These are phyloP conservation scores for Sminthurides aquaticus DNA, from an alignment of 2,888 invertebrate genomes.

Conservation along the genomic window DNA sequence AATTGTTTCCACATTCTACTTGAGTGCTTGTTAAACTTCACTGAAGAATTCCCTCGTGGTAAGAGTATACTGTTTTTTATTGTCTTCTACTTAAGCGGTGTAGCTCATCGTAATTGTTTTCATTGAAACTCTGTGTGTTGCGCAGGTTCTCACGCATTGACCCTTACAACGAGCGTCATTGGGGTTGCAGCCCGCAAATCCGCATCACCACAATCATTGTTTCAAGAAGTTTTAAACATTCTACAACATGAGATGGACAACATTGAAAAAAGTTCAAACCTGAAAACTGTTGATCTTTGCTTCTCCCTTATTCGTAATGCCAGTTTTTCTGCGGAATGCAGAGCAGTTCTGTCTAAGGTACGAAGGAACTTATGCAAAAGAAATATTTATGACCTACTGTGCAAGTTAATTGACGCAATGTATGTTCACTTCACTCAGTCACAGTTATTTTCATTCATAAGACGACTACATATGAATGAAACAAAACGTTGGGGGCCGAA, in stretches of 20 bases:
- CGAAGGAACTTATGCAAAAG: not conserved
- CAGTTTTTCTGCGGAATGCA: conserved; percentile 31
- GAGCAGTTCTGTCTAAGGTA: conserved; percentile 36
- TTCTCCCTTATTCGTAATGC: conserved; percentile 32
- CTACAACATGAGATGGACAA: conserved; percentile 30
- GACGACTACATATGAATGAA: conserved; percentile 31
- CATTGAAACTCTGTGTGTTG: not conserved
- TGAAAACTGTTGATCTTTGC: conserved; percentile 35
- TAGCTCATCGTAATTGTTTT: not conserved
- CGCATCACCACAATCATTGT: conserved; percentile 30
- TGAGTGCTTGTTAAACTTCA: conserved; percentile 37
- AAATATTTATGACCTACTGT: not conserved
- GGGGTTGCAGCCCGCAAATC: conserved; percentile 35
- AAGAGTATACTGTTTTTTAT: not conserved
- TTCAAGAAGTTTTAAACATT: conserved; percentile 34
- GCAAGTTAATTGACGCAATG: not conserved
- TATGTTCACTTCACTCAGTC: conserved; percentile 26
- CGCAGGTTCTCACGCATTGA: conserved; percentile 34
- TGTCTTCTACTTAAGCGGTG: no score
- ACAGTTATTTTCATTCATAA: conserved; percentile 26
- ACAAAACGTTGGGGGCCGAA: conserved; percentile 37
- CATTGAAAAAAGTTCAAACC: conserved; percentile 27
- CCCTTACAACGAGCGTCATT: conserved; percentile 31
- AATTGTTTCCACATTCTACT: conserved; percentile 29
- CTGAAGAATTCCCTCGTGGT: conserved; percentile 37